Evolutionary conservation across 2,797 vertebrate species (phyloP), one percentile per base, ranked within the genome.

Genomic region (Dryobates pubescens): DNA sequence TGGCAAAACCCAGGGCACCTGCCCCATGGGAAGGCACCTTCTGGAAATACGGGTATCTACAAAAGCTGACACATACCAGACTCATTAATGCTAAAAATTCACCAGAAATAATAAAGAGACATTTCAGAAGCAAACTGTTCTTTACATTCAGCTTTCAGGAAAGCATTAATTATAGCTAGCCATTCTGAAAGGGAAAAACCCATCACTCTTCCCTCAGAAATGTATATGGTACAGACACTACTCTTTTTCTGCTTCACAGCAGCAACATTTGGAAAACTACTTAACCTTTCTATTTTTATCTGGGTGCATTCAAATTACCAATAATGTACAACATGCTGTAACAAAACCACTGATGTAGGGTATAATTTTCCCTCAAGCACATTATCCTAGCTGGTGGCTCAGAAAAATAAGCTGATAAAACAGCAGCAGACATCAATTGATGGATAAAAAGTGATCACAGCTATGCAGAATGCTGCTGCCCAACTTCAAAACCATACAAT

Each of bases 201-300:
- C 6, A 5, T 17, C 43, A 17, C 57, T 86, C 57, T 83, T 77
- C 57, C 45, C 62, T 93, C 80, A 87, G 67, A 93, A 89, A 81
- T 1, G 0, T 75, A 30, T 53, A 73, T 7, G 47, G 75, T 56
- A 64, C 74, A 92, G 84, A 93, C 90, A 79, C 84, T 41, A 64
- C 69, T 90, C 64, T 64, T 45, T 71, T 93, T 86, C 93, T 95
- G 93, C 86, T 94, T 95, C 93, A 90, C 80, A 96, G 89, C 81
- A 89, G 89, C 67, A 96, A 88, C 83, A 85, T 94, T 96, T 93
- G 92, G 76, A 93, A 96, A 95, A 95, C 76, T 92, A 95, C 94
- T 97, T 95, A 97, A 95, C 96, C 93, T 96, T 97, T 95, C 96
- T 96, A 97, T 97, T 95, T 97, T 96, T 97, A 95, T 91, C 94